Evolutionary conservation across 2,113 vertebrate genomes (phyloP), one percentile per base, ranked within the genome.

Genomic region (Gila orcuttii): DNA sequence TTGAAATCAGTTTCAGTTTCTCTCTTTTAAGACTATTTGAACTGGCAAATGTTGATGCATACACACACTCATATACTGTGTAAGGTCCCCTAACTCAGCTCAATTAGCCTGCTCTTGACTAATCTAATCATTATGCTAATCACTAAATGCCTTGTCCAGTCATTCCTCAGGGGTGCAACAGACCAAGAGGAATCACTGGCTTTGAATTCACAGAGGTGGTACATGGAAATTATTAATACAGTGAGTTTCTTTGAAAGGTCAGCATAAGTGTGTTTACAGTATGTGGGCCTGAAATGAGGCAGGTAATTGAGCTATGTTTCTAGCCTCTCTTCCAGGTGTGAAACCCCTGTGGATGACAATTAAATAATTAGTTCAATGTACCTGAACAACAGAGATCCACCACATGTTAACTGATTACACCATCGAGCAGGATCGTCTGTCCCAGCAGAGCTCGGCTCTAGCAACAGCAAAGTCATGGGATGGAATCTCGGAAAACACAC

Each of bases 381-480:
- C 71, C 78, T 88, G 84, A 88, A 81, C 87, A 11, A 81, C 87
- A 11, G 73, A 88, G 76, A 77, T 45, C 31, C 64, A 57, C 60
- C 81, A 66, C 52, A 88, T n/a, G 50, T 71, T 64, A 69, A 86
- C 50, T 83, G 80, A 88, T 86, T 79, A 84, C 76, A 69, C 31
- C 81, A 39, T 82, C 39, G 19, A 79, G 45, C n/a, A 73, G 36
- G 31, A 79, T 64, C 74, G 59, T 74, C 42, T 9, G 25, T 82
- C 28, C 15, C 74, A 76, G 47, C n/a, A 76, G 25, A 77, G 50
- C 47, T 9, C 15, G 17, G n/a, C 8, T 2, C 13, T 33, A 17
- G 25, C 15, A 19, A 52, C 47, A 7, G 6, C 13, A 55, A 55
- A 17, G 25, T 52, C 74, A 76, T 76, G 45, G 25, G 15, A 31